A percentile compares a stretch with the other conserved stretches of the same genome.
These are phyloP conservation scores for Catharus bicknelli DNA, from an alignment of 2,113 vertebrate species.

Conservation along the genomic window DNA sequence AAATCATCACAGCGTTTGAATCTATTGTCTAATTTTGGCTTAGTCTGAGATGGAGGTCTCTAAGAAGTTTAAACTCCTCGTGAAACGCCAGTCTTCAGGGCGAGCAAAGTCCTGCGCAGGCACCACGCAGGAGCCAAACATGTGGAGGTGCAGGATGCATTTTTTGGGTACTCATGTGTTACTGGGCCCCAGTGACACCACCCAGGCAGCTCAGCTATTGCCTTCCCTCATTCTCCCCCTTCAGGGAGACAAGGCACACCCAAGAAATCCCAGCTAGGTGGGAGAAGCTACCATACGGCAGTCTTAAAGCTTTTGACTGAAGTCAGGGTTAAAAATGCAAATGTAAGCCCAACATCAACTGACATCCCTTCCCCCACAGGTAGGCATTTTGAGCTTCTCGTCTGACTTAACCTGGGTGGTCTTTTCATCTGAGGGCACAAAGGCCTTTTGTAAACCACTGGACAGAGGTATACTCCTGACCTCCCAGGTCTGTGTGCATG, in stretches of 20 bases:
- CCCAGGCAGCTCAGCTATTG: background rate
- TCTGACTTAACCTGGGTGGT: background rate
- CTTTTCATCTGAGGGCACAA: background rate
- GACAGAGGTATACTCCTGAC: background rate
- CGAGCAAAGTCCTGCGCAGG: background rate
- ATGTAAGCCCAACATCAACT: background rate
- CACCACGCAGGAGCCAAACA: background rate
- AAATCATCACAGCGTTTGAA: accelerated
- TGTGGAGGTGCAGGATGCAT: background rate
- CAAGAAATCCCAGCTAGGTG: background rate
- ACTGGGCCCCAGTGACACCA: background rate
- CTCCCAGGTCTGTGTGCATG: accelerated
- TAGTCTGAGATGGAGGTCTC: background rate
- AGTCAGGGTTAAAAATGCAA: background rate
- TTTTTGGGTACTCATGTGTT: background rate
- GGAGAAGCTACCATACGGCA: background rate
- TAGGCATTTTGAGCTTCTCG: background rate
- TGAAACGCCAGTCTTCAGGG: background rate
- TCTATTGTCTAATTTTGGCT: background rate
- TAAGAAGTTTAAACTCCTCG: background rate
- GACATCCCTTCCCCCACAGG: background rate
- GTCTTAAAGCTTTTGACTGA: accelerated
- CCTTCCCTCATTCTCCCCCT: background rate
- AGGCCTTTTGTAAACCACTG: background rate
- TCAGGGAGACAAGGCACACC: background rate